phyloP scores from a whole-genome alignment of 2,113 vertebrate genomes.

The Himantopus leucocephalus region DNA sequence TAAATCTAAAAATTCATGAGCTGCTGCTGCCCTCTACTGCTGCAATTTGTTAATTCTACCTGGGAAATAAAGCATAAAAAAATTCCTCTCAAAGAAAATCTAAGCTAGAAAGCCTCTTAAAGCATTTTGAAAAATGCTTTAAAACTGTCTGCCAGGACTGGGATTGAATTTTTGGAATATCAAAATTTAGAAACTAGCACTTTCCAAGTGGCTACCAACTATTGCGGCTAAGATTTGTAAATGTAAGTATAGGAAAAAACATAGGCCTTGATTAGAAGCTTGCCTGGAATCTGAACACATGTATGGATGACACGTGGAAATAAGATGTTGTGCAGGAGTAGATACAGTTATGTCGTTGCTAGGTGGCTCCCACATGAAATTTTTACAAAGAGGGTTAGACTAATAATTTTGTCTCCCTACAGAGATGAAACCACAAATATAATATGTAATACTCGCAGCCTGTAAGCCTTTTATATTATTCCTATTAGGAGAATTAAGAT shows the following conservation, averaged over 20 bases:
- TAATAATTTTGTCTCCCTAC: neutral
- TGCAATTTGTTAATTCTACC: neutral
- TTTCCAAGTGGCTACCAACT: neutral
- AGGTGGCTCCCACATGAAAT: neutral
- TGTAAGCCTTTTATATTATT: neutral
- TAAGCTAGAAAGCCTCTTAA: neutral
- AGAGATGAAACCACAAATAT: neutral
- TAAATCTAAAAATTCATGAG: neutral
- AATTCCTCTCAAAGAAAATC: neutral
- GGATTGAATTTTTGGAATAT: neutral
- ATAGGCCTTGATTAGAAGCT: neutral
- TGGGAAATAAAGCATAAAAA: neutral
- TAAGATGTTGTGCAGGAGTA: neutral
- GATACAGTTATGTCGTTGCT: neutral
- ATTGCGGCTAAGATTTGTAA: neutral
- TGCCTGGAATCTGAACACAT: neutral
- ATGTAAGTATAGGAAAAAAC: neutral
- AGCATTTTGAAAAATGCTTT: neutral
- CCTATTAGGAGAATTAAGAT: neutral
- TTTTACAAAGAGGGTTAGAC: neutral
- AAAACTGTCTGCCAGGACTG: neutral
- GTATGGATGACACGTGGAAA: neutral
- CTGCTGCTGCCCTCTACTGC: constrained; percentile 5
- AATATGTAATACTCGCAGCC: neutral
- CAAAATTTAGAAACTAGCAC: neutral